Evolutionary conservation across 2,113 vertebrate genomes (phyloP), one percentile per base, ranked within the genome.

Genomic region (Chionodraco myersi): DNA sequence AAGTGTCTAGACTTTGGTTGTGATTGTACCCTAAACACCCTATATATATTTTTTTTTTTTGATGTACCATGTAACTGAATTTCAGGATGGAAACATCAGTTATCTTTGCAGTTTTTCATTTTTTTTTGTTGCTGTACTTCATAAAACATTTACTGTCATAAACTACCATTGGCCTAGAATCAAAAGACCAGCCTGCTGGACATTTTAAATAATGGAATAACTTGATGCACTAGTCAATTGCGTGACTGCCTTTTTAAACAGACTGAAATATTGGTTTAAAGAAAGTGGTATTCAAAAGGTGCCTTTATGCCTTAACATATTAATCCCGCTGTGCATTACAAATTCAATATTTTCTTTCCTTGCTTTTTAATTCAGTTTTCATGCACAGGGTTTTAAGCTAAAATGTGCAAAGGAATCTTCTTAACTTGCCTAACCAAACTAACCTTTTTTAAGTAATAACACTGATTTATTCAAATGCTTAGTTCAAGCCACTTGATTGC

Each of bases 291-390:
- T 75, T 88, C 21, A 77, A 48, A 72, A 89, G 82, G 89, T 94
- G 91, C 87, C 90, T 92, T 79, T 61, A 78, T 72, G 78, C 72
- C 73, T 62, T 84, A 77, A 86, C 44, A 12, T 26, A 54, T 83
- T 85, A 88, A 82, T 70, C 49, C 66, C 84, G 13, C 69, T 88
- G 21, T 89, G 26, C 71, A 65, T 86, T 91, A 82, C 15, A 45
- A 61, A 36, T 74, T 75, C 57, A 79, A 44, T 57, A 47, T 83
- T 85, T 77, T 7, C 18, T 58, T 72, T 77, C 23, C 18, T 26
- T 72, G 74, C 34, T 36, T 79, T 76, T 68, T 53, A 54, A 53
- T 77, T 67, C 12, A 78, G 9, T 72, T 44, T 73, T 74, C 23
- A 11, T 30, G 0, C 59, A 72, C 58, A 73, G 58, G 30, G 26